Evolutionary conservation across 2,888 invertebrate species (phyloP), one percentile per base, ranked within the genome.

Genomic region (Peribatodes rhomboidaria): DNA sequence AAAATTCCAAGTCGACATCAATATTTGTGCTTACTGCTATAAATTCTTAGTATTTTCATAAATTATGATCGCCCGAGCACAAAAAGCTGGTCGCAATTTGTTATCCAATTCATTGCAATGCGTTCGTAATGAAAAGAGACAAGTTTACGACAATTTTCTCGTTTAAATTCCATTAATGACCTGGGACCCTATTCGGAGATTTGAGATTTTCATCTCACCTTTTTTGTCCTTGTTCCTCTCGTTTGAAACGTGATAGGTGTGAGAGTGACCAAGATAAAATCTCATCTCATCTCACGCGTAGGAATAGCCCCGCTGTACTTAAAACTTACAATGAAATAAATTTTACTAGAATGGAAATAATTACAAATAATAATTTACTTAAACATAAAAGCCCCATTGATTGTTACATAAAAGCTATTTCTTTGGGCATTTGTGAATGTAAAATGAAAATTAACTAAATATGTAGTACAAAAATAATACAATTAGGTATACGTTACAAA

Each of bases 391-490:
- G 10, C n/a, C n/a, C n/a, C n/a, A n/a, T n/a, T n/a, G n/a, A n/a
- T n/a, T n/a, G 4, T 18, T 4, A 18, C 42, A 18, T 42, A 18
- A 18, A 20, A 42, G 39, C 39, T 14, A 14, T 42, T 18, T 42
- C 18, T 42, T 9, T 41, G 41, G 41, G 14, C 16, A 41, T 11
- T 1, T 37, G 37, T n/a, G 41, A 41, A 41, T 16, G 41, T 41
- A 10, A 9, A 41, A 35, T 11, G 35, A 35, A 35, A 35, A 7
- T 35, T 1, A 27, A 27, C 27, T n/a, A n/a, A 37, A 10, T 18
- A 41, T 9, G 42, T 42, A 20, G 18, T 44, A 44, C 18, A 44
- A 44, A 44, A 46, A 46, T 11, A 46, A 46, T 46, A 22, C n/a
- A 13, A n/a, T 20, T 35, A 35, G 35, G 35, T 7, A n/a, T n/a